Evolutionary conservation across 2,113 vertebrate species (phyloP), one percentile per base, ranked within the genome.

Genomic region (Vireo altiloquus): DNA sequence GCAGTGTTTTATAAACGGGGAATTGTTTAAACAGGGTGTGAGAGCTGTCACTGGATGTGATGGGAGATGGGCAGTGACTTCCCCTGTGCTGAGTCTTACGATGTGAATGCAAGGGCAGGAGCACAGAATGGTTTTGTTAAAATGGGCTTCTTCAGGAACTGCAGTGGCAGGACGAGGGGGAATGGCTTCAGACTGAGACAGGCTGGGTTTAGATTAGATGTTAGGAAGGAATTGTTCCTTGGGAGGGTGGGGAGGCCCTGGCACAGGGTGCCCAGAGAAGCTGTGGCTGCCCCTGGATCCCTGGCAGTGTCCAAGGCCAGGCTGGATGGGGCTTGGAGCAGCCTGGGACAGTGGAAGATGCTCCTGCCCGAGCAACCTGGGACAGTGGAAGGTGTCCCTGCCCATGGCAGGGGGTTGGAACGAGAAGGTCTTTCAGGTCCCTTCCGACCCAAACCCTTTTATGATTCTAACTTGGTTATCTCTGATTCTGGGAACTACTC

Each of bases 61-160:
- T 50, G 56, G 61, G 53, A 95, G 28, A 33, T 7, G 17, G 7
- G 20, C 35, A 40, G 44, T 54, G 56, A 44, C 8, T 37, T 56
- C 19, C 61, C 72, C 0, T 7, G 1, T 33, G 4, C 28, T 56
- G 13, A 6, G 15, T 60, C 50, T 70, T 15, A 13, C 0, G 17
- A 15, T 40, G 22, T 2, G 27, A 37, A 17, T 35, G 27, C 10
- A 8, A 52, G 22, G 50, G 9, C 46, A 50, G 68, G 47, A 86
- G 24, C 39, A 68, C 21, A 31, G 49, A 47, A 44, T 59, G 5
- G 13, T 49, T 79, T 82, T 84, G 25, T 68, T 60, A 27, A 59
- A 75, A 56, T 47, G 49, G 40, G 40, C 28, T 52, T 37, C 37
- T 7, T 33, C 50, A 33, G 60, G 52, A 81, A 0, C 18, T 81